Conservation (phyloP, 2,797 vertebrate species). For the Microctenopoma stevenorrisi region DNA sequence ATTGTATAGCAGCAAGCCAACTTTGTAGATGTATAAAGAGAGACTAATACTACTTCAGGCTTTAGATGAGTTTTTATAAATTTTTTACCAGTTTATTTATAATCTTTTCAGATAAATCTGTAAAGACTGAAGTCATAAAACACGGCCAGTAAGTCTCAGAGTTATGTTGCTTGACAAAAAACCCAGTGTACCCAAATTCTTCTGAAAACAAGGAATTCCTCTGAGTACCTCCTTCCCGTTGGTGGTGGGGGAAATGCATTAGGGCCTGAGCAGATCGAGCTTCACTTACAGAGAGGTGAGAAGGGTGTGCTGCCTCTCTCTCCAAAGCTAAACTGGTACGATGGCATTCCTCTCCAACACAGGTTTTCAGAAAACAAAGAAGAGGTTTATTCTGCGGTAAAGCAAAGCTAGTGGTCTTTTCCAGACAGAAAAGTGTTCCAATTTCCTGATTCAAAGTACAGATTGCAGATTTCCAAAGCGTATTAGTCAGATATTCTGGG, state of each 20-base stretch:
- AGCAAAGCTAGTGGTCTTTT: constrained; percentile 40
- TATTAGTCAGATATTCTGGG: constrained; percentile 36
- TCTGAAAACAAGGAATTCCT: constrained; percentile 66
- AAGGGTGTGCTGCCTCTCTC: constrained; percentile 49
- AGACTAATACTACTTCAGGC: not conserved
- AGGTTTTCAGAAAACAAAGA: constrained; percentile 63
- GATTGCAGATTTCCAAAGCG: constrained; percentile 21
- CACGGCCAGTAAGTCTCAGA: not conserved
- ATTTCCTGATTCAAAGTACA: constrained; percentile 40
- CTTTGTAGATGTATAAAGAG: constrained; percentile 8
- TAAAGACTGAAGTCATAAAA: constrained; percentile 10
- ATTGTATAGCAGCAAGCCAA: constrained; percentile 39
- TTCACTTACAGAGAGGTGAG: constrained; percentile 60
- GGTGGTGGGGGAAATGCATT: constrained; percentile 67
- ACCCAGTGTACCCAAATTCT: constrained; percentile 45
- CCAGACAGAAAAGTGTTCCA: constrained; percentile 41
- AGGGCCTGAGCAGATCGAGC: constrained; percentile 58
- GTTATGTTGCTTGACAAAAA: constrained; percentile 41
- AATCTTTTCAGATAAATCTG: not conserved
- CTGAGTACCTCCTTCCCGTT: constrained; percentile 53
- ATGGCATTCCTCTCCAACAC: constrained; percentile 69
- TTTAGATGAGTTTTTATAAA: constrained; percentile 3
- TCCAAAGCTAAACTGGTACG: constrained; percentile 62
- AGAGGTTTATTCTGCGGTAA: constrained; percentile 27
- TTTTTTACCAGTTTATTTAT: not conserved